Evolutionary conservation across 2,797 vertebrate species (phyloP), one percentile per base, ranked within the genome.

Genomic region (Enteromius mattozi): DNA sequence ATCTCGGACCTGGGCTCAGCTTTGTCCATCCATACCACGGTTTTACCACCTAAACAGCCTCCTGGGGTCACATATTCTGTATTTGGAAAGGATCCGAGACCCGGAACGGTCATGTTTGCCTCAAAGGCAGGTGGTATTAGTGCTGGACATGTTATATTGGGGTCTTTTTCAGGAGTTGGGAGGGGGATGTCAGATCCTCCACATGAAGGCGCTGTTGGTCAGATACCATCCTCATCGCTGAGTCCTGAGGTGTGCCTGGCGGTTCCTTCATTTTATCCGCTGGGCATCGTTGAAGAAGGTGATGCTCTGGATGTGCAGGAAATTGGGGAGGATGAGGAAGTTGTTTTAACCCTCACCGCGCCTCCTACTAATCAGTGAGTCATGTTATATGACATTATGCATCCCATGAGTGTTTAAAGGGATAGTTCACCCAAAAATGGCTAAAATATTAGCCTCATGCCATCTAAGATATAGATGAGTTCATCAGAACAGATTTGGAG

Each of bases 341-440:
- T 96, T 90, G 95, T 94, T 82, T 95, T 96, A 86, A 95, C 96
- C 40, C 92, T 96, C 37, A 96, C 93, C 69, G 96, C 96, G 14
- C 96, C 96, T 71, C 96, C 96, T 33, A 94, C 95, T 6, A 95
- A 96, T 91, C 95, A 95, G 95, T 96, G 90, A 95, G 96, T 84
- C 1, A 0, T 30, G 63, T 45, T 33, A 47, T 33, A 21, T 65
- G 16, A 63, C 40, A 30, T 9, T 78, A 47, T 6, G 12, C 24
- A 45, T 24, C 21, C 3, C 33, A 40, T 40, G 5, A 35, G 19
- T n/a, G 47, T 35, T 19, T 51, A 74, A 12, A 61, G 56, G n/a
- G n/a, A 27, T 30, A 30, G 27, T 16, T 65, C 27, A 65, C 2
- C 2, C 27, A 13, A 61, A 27, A 27, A 13, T 27, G 5, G 12